Percentiles rank a stretch among this genome's conserved stretches.
phyloP scores from a whole-genome alignment of 2,113 vertebrate genomes.

The Pachypanchax playfairii region DNA sequence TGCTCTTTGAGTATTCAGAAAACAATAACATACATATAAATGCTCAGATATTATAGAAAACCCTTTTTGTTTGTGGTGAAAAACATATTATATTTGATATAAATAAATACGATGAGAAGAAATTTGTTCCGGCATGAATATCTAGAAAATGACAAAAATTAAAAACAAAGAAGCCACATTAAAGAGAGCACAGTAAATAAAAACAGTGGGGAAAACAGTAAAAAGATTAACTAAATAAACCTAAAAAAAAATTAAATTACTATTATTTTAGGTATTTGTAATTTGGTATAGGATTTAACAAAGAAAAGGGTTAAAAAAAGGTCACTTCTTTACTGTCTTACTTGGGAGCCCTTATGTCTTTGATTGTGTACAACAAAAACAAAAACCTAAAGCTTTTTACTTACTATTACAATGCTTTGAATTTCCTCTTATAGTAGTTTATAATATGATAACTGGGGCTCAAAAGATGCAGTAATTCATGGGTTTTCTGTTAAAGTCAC shows the following conservation, averaged over 20 bases:
- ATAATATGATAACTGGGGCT: slow-evolving; percentile 5
- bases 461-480: background rate
- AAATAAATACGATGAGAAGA: background rate
- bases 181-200: slow-evolving; percentile 37
- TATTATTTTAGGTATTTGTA: slow-evolving; percentile 4
- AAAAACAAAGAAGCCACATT: slow-evolving; percentile 27
- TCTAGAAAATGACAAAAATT: background rate
- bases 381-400: background rate
- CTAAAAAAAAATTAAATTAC: slow-evolving; percentile 24
- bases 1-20: slow-evolving; percentile 11
- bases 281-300: slow-evolving; percentile 40
- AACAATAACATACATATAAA: background rate
- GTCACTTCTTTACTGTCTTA: slow-evolving; percentile 27
- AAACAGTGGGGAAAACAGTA: background rate
- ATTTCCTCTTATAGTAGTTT: background rate
- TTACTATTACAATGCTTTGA: slow-evolving; percentile 9
- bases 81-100: background rate
- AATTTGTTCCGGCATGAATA: background rate
- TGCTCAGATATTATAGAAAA: background rate
- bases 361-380: slow-evolving; percentile 13
- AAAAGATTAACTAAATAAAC: slow-evolving; percentile 26
- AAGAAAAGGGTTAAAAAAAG: slow-evolving; percentile 20
- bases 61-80: background rate
- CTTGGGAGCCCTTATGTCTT: slow-evolving; percentile 31
- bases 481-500: slow-evolving; percentile 18